phyloP scores from a whole-genome alignment of 2,888 invertebrate species.

The Cheilosia impressa region DNA sequence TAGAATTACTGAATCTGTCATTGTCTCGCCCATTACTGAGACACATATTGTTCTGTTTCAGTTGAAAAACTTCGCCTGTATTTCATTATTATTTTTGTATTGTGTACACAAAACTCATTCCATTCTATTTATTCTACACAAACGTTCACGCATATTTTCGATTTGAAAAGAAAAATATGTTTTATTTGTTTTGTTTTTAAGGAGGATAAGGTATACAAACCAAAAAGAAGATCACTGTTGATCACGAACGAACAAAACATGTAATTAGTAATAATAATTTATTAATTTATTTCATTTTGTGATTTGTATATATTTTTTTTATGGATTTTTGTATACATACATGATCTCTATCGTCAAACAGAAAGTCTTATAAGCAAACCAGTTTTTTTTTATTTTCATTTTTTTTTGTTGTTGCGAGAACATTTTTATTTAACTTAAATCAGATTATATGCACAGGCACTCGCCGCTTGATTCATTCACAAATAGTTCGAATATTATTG shows the following conservation, averaged over 20 bases:
- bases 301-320: conserved; percentile 62
- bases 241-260: conserved; percentile 52
- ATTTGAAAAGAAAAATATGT: conserved; percentile 26
- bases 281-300: conserved; percentile 71
- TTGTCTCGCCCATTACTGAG: conserved; percentile 32
- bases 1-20: conserved; percentile 22
- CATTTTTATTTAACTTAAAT: conserved; percentile 33
- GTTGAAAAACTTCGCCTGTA: conserved; percentile 33
- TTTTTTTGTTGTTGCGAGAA: conserved; percentile 28
- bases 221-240: conserved; percentile 47
- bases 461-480: background rate
- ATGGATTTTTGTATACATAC: conserved; percentile 57
- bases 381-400: conserved; percentile 7
- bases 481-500: background rate
- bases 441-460: background rate
- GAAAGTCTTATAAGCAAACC: conserved; percentile 31
- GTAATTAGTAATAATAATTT: conserved; percentile 66
- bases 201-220: conserved; percentile 21
- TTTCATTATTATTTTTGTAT: conserved; percentile 58
- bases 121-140: conserved; percentile 30
- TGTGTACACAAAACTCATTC: conserved; percentile 64
- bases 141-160: background rate
- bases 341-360: conserved; percentile 54
- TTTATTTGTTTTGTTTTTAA: conserved; percentile 46
- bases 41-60: conserved; percentile 28